These are phyloP conservation scores for Rhinichthys osculus DNA, from an alignment of 2,797 vertebrate genomes.

Conservation along the genomic window DNA sequence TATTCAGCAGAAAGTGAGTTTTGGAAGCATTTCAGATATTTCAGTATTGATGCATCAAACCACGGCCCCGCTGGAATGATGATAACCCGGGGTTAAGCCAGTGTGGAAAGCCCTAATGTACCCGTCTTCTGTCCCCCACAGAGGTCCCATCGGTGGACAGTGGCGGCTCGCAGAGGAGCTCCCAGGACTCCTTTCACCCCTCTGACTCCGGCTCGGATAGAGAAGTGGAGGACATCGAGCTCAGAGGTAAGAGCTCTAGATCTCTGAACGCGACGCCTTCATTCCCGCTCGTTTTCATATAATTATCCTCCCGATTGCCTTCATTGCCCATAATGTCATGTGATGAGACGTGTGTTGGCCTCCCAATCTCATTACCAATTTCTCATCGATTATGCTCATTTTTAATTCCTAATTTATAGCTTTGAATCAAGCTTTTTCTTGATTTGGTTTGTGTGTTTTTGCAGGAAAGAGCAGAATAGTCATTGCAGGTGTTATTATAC, in stretches of 20 bases:
- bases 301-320: constrained; percentile 17
- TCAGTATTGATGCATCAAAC: no score
- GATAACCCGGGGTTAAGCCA: background rate
- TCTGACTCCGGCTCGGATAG: constrained; percentile 90
- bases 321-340: constrained; percentile 11
- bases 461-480: constrained; percentile 32
- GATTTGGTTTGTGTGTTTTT: background rate
- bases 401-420: constrained; percentile 9
- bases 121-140: constrained; percentile 54
- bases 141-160: constrained; percentile 86
- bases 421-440: background rate
- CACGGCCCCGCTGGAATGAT: background rate
- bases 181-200: constrained; percentile 84
- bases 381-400: background rate
- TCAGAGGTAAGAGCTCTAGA: constrained; percentile 81
- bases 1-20: no score
- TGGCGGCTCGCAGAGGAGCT: constrained; percentile 88
- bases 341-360: background rate
- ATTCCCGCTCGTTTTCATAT: constrained; percentile 3
- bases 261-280: background rate
- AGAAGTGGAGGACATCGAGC: constrained; percentile 90
- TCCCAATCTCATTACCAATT: background rate
- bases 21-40: no score
- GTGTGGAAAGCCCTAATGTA: background rate
- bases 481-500: background rate